phyloP scores from a whole-genome alignment of 2,888 invertebrate species.

The Aethes cnicana region DNA sequence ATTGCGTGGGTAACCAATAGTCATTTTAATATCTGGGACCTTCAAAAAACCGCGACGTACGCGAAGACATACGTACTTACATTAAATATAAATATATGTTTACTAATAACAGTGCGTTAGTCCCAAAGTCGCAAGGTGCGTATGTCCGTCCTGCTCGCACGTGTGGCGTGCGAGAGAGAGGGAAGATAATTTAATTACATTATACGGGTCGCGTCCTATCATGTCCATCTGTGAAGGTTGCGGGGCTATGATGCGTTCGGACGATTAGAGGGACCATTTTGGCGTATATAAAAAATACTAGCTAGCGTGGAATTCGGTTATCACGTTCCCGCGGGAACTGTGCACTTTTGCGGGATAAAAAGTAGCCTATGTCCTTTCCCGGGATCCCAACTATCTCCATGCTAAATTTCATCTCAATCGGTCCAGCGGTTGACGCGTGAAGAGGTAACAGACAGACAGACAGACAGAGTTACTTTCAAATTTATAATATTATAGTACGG shows the following conservation, averaged over 20 bases:
- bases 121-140: constrained; percentile 27
- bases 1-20: constrained; percentile 25
- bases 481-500: too few species aligned
- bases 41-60: constrained; percentile 24
- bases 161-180: constrained; percentile 13
- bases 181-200: constrained; percentile 35
- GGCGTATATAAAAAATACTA: neutral
- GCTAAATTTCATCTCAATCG: too few species aligned
- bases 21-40: constrained; percentile 22
- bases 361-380: too few species aligned
- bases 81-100: constrained; percentile 6
- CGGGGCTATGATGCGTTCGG: constrained; percentile 12
- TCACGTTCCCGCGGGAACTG: neutral
- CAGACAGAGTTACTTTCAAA: too few species aligned
- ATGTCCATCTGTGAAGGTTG: constrained; percentile 32
- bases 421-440: too few species aligned
- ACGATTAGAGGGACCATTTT: constrained; percentile 4
- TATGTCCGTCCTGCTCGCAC: constrained; percentile 14
- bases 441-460: too few species aligned
- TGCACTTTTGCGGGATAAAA: too few species aligned
- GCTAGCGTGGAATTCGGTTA: too few species aligned
- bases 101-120: constrained; percentile 13
- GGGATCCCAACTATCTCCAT: too few species aligned
- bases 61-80: neutral
- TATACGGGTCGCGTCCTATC: constrained; percentile 30